Base-by-base conservation (phyloP, 2,888 invertebrate genomes). In the Microchrysa polita region DNA sequence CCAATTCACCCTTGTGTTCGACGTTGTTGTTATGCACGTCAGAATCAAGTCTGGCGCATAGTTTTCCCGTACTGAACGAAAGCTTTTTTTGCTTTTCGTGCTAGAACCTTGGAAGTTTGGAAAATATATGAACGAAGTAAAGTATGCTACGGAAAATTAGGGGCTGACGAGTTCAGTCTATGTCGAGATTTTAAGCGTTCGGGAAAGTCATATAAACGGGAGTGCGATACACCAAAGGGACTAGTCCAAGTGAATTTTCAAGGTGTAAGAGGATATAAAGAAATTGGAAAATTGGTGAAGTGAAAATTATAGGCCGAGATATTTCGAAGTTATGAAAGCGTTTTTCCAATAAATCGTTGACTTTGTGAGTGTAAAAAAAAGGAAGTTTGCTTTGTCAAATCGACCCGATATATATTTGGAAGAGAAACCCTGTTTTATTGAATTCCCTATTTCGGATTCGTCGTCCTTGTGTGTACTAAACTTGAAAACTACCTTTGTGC, bases 161-260 rank as follows among this genome's bases (percentile, higher is more conserved):
- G 65, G 65, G 65, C 65, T 65, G 48, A 9, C 55, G 27, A 69
- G 55, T 72, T 75, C 60, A 75, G 75, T 75, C 74, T 67, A 75
- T 67, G 75, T 69, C 75, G 75, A 75, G 75, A 75, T 72, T 75
- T 69, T 52, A 74, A 65, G 16, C 75, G 75, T 69, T 55, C 40
- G 55, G 42, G 69, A 40, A 57, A 69, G 57, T 57, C n/a, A 55
- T 34, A 52, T 20, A 40, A 69, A 18, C 40, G 57, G 40, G 55
- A 69, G 52, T 40, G 55, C n/a, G n/a, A n/a, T n/a, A 69, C n/a
- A 20, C 34, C 18, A 40, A 9, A 69, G 57, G 55, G 10, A 40
- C 20, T 16, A 67, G 23, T 63, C 27, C 27, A 34, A 53, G 61
- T 59, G 61, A 69, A 72, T 22, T 40, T 65, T 9, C 12, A 74